A percentile compares a stretch with the other conserved stretches of the same genome.
phyloP scores from a whole-genome alignment of 1,140 invertebrate species.

The Eurosta solidaginis region DNA sequence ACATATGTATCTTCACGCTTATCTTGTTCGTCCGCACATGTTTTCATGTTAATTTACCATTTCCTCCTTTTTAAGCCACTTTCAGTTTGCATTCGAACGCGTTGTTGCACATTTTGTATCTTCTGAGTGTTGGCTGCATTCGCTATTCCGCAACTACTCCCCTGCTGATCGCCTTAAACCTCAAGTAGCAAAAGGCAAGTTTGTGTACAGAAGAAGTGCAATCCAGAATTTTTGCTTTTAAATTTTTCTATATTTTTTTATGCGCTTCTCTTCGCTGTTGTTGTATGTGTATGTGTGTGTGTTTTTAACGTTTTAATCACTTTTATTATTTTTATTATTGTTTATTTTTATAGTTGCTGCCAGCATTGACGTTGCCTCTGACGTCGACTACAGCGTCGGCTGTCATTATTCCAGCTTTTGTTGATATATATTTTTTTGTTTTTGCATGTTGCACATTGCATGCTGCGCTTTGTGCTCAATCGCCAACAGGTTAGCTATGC shows the following conservation, averaged over 20 bases:
- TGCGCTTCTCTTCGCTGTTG: background rate
- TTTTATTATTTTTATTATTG: conserved; percentile 1
- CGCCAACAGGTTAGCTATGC: conserved; percentile 12
- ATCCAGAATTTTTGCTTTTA: background rate
- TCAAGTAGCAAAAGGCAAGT: too few relatives aligned
- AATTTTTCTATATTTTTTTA: background rate
- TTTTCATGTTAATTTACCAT: background rate
- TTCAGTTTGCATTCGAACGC: background rate
- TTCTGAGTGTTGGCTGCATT: background rate
- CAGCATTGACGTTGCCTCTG: background rate
- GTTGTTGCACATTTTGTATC: background rate
- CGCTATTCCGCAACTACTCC: too few relatives aligned
- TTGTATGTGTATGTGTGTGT: background rate
- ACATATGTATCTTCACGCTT: background rate
- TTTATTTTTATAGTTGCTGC: conserved; percentile 19
- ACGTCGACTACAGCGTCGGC: too few relatives aligned
- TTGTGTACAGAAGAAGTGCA: background rate
- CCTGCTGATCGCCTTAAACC: too few relatives aligned
- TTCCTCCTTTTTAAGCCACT: background rate
- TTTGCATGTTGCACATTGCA: conserved; percentile 24
- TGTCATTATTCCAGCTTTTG: background rate
- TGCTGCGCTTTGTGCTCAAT: conserved; percentile 11
- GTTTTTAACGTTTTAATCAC: background rate
- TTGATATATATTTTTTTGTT: background rate
- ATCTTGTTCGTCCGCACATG: too few relatives aligned